Evolutionary conservation across 2,113 vertebrate genomes (phyloP).

Genomic region (Holacanthus passer): DNA sequence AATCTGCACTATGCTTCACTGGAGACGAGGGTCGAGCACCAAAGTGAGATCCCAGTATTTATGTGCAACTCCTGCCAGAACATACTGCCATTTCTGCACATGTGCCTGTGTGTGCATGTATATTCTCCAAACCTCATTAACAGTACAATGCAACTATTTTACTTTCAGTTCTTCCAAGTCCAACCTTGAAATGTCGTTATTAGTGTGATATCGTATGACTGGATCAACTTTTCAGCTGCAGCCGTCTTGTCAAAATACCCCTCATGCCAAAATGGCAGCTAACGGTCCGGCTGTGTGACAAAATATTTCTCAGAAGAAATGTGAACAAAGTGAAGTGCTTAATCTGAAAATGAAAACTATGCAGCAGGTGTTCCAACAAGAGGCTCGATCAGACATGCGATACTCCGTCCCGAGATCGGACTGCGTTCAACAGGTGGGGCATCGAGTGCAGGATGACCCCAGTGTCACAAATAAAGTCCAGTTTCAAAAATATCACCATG

Average conservation of each 20-base stretch:
- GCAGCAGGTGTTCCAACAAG: neutral
- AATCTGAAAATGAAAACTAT: conserved; percentile 4
- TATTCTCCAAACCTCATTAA: neutral
- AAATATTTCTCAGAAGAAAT: neutral
- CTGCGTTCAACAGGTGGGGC: neutral
- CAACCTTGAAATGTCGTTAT: neutral
- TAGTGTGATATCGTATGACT: neutral
- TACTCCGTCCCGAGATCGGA: neutral
- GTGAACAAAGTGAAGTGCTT: neutral
- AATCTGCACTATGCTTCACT: neutral
- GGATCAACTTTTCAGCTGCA: conserved; percentile 7
- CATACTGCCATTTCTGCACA: neutral
- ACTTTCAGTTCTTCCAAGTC: neutral
- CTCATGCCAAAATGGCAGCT: neutral
- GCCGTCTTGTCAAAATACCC: conserved; percentile 2
- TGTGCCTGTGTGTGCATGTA: neutral
- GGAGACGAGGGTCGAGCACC: neutral
- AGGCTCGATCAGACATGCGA: neutral
- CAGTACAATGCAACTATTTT: rapidly evolving
- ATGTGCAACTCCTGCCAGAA: conserved; percentile 2
- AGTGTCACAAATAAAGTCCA: neutral
- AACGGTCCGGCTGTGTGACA: neutral
- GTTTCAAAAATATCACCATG: neutral
- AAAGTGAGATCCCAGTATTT: neutral
- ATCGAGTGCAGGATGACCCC: too few species aligned